Percentiles rank a stretch among this genome's conserved stretches.
Conservation (phyloP, 2,888 invertebrate species). For the Euplagia quadripunctaria region DNA sequence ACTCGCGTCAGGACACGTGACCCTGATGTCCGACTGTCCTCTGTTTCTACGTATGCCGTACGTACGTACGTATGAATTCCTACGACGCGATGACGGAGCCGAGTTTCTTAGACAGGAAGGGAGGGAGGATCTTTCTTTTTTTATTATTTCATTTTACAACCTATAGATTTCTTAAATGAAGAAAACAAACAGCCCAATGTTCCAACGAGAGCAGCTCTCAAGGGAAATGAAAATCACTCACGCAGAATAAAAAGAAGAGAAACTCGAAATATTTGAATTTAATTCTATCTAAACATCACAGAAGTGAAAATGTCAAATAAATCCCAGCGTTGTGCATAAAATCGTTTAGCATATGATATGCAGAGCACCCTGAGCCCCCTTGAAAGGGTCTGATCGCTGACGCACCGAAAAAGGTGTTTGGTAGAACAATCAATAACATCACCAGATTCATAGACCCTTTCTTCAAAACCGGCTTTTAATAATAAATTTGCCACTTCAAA, state of each 20-base stretch:
- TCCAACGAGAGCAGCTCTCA: conserved; percentile 17
- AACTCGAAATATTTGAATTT: conserved; percentile 30
- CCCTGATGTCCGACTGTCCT: too few species aligned
- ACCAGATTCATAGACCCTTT: conserved; percentile 69
- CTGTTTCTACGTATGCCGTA: too few species aligned
- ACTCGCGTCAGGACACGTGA: too few species aligned
- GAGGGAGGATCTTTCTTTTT: too few species aligned
- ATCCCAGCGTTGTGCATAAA: conserved; percentile 66
- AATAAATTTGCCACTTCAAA: conserved; percentile 53
- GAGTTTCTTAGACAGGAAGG: too few species aligned
- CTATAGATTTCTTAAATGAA: conserved; percentile 25
- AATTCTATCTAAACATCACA: conserved; percentile 23
- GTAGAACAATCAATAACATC: conserved; percentile 79
- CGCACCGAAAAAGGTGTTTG: conserved; percentile 80
- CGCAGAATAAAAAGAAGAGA: too few species aligned
- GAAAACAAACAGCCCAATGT: conserved; percentile 35
- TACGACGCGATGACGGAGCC: too few species aligned
- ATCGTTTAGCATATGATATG: conserved; percentile 79
- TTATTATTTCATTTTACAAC: too few species aligned
- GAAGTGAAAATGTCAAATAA: conserved; percentile 58
- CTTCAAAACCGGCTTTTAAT: conserved; percentile 52
- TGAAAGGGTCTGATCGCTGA: conserved; percentile 74
- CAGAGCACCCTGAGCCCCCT: conserved; percentile 65
- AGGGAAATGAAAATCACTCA: conserved; percentile 45
- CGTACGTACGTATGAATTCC: too few species aligned